Evolutionary conservation across 1,140 invertebrate genomes (phyloP), one percentile per base, ranked within the genome.

Genomic region (Drosophila lacertosa): DNA sequence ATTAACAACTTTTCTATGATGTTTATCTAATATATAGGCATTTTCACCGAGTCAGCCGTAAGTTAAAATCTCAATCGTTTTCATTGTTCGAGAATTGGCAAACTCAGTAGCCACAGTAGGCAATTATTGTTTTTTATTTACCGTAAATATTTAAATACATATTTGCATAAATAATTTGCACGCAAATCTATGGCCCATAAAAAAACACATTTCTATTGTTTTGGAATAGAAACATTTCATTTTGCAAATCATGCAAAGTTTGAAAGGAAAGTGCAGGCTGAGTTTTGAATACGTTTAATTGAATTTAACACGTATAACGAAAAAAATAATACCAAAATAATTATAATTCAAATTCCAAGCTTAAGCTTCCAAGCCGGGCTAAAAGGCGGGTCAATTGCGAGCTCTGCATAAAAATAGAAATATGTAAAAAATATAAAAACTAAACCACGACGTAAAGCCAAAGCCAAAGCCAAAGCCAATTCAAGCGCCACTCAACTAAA

Each of bases 361-460:
- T 64, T 74, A n/a, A n/a, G n/a, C n/a, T n/a, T n/a, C n/a, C 18
- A 65, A 64, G 60, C 24, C 39, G 59, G 51, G 77, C 74, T 77
- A 77, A 82, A 69, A 86, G 86, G 80, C 80, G 60, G 80, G 80
- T 86, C 80, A 84, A 70, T 76, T 86, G 76, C 57, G 69, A 33
- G 64, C 40, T 54, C 65, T 60, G 64, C 70, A 63, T 69, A 51
- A 67, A 67, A 67, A 67, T 51, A 47, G 37, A 57, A 47, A 57
- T 50, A 44, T 47, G n/a, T 45, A 29, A 22, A 37, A 39, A 45
- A 60, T 53, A 60, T 42, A 60, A 67, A 67, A 59, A 29, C n/a
- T 15, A 22, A 58, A 66, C 55, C 65, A 39, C 62, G 32, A 39
- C n/a, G n/a, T n/a, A n/a, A n/a, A n/a, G 13, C 44, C 35, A 20